A percentile compares a stretch with the other conserved stretches of the same genome.
Evolutionary conservation across 2,888 invertebrate species (phyloP).

Genomic region (Drosophila rubida): DNA sequence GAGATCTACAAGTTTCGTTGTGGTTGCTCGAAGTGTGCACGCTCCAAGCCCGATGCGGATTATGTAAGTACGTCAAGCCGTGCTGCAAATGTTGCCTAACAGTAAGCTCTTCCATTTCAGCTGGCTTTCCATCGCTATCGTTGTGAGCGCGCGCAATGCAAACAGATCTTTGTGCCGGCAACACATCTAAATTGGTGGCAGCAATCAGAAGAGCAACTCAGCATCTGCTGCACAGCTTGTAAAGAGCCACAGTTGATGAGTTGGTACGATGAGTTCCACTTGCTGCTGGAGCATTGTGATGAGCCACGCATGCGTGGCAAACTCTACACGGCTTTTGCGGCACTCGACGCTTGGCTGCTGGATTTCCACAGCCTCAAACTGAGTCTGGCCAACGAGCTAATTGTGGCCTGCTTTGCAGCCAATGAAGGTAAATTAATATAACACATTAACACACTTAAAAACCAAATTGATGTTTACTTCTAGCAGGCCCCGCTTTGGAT

Average conservation of each 20-base stretch:
- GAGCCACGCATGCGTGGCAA: conserved; percentile 25
- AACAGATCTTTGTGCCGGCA: conserved; percentile 56
- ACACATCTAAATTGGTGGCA: conserved; percentile 66
- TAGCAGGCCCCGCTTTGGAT: conserved; percentile 50
- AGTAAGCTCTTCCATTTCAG: conserved; percentile 37
- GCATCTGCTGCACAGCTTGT: conserved; percentile 61
- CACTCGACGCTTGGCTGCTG: conserved; percentile 49
- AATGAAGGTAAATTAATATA: conserved; percentile 42
- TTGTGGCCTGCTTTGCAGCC: conserved; percentile 38
- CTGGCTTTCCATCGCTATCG: conserved; percentile 70
- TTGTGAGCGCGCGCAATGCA: conserved; percentile 68
- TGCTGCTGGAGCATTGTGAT: conserved; percentile 22
- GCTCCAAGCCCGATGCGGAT: conserved; percentile 50
- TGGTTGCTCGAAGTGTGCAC: conserved; percentile 89
- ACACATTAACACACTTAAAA: no score
- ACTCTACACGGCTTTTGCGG: conserved; percentile 51
- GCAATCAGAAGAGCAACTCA: not conserved
- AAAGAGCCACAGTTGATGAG: conserved; percentile 41
- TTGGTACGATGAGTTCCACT: conserved; percentile 46
- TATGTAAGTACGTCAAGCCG: conserved; percentile 60
- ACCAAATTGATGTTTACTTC: not conserved
- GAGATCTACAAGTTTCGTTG: conserved; percentile 93
- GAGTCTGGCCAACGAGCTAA: conserved; percentile 40
- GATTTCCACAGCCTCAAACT: conserved; percentile 60
- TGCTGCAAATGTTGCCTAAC: not conserved